Conservation (phyloP, 1,140 invertebrate genomes). For the Drosophila arawakana region DNA sequence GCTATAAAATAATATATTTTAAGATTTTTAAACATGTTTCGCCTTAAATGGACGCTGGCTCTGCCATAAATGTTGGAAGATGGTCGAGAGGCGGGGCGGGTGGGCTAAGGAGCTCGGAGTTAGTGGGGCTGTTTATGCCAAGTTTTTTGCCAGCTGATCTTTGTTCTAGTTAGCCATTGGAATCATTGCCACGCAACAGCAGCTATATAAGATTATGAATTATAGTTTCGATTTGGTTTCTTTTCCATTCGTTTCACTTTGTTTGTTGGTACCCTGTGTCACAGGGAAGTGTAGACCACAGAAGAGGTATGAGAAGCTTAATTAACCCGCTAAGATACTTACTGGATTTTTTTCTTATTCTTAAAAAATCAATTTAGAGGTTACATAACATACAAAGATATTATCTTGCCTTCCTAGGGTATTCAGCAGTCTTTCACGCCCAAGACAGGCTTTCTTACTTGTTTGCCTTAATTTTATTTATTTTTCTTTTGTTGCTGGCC, state of each 20-base stretch:
- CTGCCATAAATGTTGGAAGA: conserved; percentile 16
- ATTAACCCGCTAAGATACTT: too few species aligned
- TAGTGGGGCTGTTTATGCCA: conserved; percentile 26
- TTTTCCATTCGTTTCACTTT: conserved; percentile 60
- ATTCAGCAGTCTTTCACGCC: too few species aligned
- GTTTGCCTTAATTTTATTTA: conserved; percentile 72
- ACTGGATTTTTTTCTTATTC: too few species aligned
- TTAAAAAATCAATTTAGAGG: too few species aligned
- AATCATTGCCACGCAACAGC: conserved; percentile 69
- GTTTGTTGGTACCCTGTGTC: conserved; percentile 11
- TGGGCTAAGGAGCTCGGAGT: conserved; percentile 4
- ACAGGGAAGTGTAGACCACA: too few species aligned
- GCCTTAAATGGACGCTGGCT: conserved; percentile 62
- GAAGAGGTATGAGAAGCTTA: too few species aligned
- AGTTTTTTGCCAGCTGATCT: conserved; percentile 67
- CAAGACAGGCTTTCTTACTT: background rate
- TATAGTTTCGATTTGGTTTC: conserved; percentile 67
- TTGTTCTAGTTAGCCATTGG: conserved; percentile 43
- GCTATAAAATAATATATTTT: conserved; percentile 69
- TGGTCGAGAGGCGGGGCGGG: conserved; percentile 2
- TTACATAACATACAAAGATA: too few species aligned
- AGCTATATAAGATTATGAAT: conserved; percentile 68
- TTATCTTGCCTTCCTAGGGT: too few species aligned
- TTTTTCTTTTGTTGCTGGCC: conserved; percentile 48
- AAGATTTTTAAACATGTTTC: conserved; percentile 75